Evolutionary conservation across 2,797 vertebrate genomes (phyloP), one percentile per base, ranked within the genome.

Genomic region (Gymnopithys bicolor): DNA sequence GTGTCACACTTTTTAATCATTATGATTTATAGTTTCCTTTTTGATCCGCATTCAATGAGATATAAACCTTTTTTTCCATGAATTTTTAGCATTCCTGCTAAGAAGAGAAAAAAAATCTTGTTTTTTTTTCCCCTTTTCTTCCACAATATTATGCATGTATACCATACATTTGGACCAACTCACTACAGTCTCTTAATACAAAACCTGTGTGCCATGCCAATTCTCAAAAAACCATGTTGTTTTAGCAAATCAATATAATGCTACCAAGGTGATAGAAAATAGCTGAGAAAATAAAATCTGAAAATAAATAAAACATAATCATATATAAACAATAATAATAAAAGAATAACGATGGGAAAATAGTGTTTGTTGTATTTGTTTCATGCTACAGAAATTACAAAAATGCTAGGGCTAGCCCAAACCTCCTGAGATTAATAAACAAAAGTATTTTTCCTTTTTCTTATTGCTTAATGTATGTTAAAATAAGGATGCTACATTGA

Each of bases 191-290:
- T 22, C 76, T 84, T 62, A 53, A 73, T 21, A 76, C 17, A 82
- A 43, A 16, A 0, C 11, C 4, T 5, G 13, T 62, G 1, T 80
- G 15, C 10, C 28, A 8, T 2, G 5, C 3, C 19, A 19, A 5
- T 56, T 70, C 19, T 88, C 73, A 84, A 35, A 53, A 85, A 91
- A 35, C 4, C 6, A 25, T 4, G 18, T 23, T 39, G 6, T 80
- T 55, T 79, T 39, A 25, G 55, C n/a, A 52, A 19, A 52, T 33
- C 21, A 87, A 89, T 51, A 37, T 46, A 45, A 45, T 21, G 25
- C 18, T 55, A 46, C 22, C 22, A 53, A 84, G 25, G 15, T 62
- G 70, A 35, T 6, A 58, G 19, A 62, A 89, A 46, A 78, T 19
- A 56, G 15, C 6, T 22, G 24, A 73, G 35, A 60, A 82, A 85